These are phyloP conservation scores for Drosophila pegasa DNA, from an alignment of 2,888 invertebrate genomes.

Conservation along the genomic window DNA sequence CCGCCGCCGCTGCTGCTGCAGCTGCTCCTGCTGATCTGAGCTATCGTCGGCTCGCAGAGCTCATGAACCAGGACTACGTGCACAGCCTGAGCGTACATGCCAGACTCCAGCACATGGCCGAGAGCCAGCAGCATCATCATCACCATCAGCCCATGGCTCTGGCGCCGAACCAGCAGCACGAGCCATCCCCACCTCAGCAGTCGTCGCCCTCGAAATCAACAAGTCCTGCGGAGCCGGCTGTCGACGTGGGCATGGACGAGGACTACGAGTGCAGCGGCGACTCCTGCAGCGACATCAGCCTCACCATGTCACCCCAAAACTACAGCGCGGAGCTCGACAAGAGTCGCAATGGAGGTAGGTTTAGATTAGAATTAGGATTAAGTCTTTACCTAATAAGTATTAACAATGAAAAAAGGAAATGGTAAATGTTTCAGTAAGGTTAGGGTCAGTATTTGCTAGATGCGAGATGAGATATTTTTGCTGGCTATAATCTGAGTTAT, in stretches of 20 bases:
- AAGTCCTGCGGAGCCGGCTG: conserved; percentile 64
- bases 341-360: conserved; percentile 80
- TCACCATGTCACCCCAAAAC: conserved; percentile 84
- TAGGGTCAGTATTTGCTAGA: background rate
- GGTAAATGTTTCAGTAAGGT: background rate
- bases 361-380: background rate
- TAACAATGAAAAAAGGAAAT: no score
- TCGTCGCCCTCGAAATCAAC: conserved; percentile 62
- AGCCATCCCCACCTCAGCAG: conserved; percentile 23
- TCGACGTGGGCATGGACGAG: conserved; percentile 83
- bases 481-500: background rate
- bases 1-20: conserved; percentile 43
- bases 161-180: conserved; percentile 18
- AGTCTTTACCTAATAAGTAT: no score
- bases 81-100: conserved; percentile 76
- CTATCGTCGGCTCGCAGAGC: conserved; percentile 68
- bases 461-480: background rate
- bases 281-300: conserved; percentile 84
- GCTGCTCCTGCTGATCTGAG: conserved; percentile 62
- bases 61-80: conserved; percentile 77
- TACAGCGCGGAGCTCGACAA: conserved; percentile 82
- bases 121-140: conserved; percentile 33
- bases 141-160: conserved; percentile 35
- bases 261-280: conserved; percentile 84
- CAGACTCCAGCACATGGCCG: conserved; percentile 66